These are phyloP conservation scores for Papilio gigon DNA, from an alignment of 2,888 invertebrate species.

Conservation along the genomic window DNA sequence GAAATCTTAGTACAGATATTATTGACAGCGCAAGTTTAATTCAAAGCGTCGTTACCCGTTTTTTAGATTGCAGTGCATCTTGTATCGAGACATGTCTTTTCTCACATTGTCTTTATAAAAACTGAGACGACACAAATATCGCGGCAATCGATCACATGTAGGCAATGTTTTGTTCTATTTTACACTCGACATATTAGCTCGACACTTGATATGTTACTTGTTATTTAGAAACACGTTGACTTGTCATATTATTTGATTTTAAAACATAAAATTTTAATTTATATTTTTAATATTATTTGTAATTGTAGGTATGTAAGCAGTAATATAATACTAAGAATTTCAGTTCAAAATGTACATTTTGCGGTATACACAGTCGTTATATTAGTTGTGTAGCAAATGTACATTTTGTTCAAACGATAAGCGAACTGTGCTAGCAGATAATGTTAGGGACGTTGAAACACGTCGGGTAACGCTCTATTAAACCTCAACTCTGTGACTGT, in stretches of 20 bases:
- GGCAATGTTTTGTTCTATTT: not conserved
- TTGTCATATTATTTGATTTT: no score
- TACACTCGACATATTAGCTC: not conserved
- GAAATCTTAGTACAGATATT: not conserved
- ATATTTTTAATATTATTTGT: no score
- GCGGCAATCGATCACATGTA: no score
- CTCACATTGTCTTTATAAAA: no score
- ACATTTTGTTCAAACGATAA: constrained; percentile 9
- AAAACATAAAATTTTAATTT: no score
- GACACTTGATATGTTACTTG: not conserved
- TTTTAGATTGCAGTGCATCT: no score
- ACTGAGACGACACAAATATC: no score
- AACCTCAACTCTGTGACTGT: constrained; percentile 45
- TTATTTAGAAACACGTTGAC: not conserved
- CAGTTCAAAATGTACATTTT: not conserved
- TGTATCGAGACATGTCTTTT: no score
- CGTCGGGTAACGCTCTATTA: constrained; percentile 35
- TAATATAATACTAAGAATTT: no score
- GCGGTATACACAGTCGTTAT: not conserved
- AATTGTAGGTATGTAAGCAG: no score
- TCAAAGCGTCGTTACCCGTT: no score
- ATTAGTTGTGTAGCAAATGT: not conserved
- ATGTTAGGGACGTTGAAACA: constrained; percentile 7
- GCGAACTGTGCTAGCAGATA: not conserved
- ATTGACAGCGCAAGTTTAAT: not conserved